Conservation (phyloP, 2,113 vertebrate species). For the Neoarius graeffei region DNA sequence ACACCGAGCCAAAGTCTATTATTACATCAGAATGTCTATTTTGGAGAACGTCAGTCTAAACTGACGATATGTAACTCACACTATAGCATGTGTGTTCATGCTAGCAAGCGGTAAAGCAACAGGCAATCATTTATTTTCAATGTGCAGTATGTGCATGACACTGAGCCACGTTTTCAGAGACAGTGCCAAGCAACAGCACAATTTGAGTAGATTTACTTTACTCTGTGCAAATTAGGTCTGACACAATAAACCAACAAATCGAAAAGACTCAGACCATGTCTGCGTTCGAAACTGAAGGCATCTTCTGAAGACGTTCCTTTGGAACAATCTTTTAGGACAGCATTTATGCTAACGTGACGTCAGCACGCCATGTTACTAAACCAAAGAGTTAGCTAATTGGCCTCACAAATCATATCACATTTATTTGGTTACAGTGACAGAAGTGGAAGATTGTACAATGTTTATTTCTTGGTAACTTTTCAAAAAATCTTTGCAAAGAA, state of each 20-base stretch:
- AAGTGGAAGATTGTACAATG: too few relatives aligned
- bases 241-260: neutral
- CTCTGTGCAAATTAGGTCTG: neutral
- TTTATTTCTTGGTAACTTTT: too few relatives aligned
- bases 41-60: neutral
- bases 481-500: too few relatives aligned
- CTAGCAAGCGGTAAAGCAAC: neutral
- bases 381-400: too few relatives aligned
- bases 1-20: neutral
- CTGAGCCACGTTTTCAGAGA: neutral
- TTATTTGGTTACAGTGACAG: too few relatives aligned
- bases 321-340: too few relatives aligned
- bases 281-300: too few relatives aligned
- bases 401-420: too few relatives aligned
- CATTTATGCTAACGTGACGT: too few relatives aligned
- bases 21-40: conserved; percentile 18
- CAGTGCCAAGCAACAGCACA: neutral
- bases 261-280: neutral
- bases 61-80: neutral
- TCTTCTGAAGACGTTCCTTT: too few relatives aligned
- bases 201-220: neutral
- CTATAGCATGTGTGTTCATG: neutral
- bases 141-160: neutral
- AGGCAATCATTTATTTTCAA: neutral
- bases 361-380: too few relatives aligned